phyloP scores from a whole-genome alignment of 2,113 vertebrate genomes.

The Zosterops hypoxanthus region DNA sequence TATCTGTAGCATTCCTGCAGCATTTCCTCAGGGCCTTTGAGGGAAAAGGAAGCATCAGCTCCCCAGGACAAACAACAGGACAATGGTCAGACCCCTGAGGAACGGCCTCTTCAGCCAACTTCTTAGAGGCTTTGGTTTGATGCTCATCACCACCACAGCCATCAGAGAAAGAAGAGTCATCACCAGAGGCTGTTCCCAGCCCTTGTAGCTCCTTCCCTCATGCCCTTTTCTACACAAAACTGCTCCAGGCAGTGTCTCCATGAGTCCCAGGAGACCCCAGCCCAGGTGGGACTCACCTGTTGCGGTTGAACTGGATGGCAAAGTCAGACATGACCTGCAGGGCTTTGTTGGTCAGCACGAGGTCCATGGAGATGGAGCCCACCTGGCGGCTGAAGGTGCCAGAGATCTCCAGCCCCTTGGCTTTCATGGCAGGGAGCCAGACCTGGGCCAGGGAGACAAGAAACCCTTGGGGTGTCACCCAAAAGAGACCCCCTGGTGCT shows the following conservation, averaged over 20 bases:
- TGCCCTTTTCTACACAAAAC: rapidly evolving
- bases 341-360: slow-evolving; percentile 93
- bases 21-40: neutral
- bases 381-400: slow-evolving; percentile 92
- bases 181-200: slow-evolving; percentile 59
- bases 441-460: slow-evolving; percentile 72
- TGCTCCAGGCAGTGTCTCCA: rapidly evolving
- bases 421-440: slow-evolving; percentile 96
- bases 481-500: neutral
- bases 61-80: neutral
- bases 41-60: neutral
- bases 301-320: slow-evolving; percentile 98
- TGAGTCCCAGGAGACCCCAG: rapidly evolving
- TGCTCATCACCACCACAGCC: slow-evolving; percentile 65
- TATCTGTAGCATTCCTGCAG: neutral
- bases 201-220: neutral
- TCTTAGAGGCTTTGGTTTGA: slow-evolving; percentile 78
- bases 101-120: slow-evolving; percentile 79
- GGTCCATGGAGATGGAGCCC: slow-evolving; percentile 93
- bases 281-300: slow-evolving; percentile 79
- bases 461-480: neutral
- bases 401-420: slow-evolving; percentile 94
- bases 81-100: neutral
- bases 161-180: slow-evolving; percentile 72
- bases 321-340: slow-evolving; percentile 98